These are phyloP conservation scores for Cryptocephalus moraei DNA, from an alignment of 2,888 invertebrate species.

Conservation along the genomic window DNA sequence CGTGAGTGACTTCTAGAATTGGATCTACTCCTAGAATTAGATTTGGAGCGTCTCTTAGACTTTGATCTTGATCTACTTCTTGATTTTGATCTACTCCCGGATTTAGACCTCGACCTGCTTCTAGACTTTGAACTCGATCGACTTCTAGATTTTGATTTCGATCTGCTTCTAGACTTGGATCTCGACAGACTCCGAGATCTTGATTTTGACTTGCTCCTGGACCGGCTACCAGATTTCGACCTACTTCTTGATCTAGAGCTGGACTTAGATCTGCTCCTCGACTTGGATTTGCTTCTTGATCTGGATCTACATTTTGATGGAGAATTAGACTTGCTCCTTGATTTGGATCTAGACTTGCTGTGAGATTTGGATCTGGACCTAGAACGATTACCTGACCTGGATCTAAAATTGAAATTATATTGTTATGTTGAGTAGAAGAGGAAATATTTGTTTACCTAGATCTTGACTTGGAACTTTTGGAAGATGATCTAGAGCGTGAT, in stretches of 20 bases:
- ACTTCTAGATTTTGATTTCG: neutral
- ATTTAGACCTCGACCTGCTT: neutral
- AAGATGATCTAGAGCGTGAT: constrained; percentile 32
- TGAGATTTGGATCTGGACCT: constrained; percentile 16
- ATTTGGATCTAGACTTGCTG: constrained; percentile 29
- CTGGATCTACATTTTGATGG: constrained; percentile 15
- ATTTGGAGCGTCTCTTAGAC: constrained; percentile 10
- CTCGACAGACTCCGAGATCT: constrained; percentile 32
- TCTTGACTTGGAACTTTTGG: constrained; percentile 27
- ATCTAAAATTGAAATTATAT: constrained; percentile 19
- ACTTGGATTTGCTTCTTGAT: constrained; percentile 27
- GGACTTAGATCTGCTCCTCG: constrained; percentile 30
- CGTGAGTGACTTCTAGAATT: constrained; percentile 31
- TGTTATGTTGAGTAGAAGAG: no score
- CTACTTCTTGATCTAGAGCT: constrained; percentile 13
- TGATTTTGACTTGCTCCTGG: constrained; percentile 27
- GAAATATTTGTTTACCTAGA: constrained; percentile 26
- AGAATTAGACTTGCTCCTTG: constrained; percentile 31
- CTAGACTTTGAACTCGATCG: neutral
- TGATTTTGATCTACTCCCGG: constrained; percentile 2
- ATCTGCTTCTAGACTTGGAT: constrained; percentile 18
- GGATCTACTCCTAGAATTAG: constrained; percentile 23
- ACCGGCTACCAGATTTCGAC: constrained; percentile 26
- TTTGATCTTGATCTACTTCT: neutral
- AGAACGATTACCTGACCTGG: constrained; percentile 1